Evolutionary conservation across 1,140 invertebrate species (phyloP), one percentile per base, ranked within the genome.

Genomic region (Drosophila teissieri): DNA sequence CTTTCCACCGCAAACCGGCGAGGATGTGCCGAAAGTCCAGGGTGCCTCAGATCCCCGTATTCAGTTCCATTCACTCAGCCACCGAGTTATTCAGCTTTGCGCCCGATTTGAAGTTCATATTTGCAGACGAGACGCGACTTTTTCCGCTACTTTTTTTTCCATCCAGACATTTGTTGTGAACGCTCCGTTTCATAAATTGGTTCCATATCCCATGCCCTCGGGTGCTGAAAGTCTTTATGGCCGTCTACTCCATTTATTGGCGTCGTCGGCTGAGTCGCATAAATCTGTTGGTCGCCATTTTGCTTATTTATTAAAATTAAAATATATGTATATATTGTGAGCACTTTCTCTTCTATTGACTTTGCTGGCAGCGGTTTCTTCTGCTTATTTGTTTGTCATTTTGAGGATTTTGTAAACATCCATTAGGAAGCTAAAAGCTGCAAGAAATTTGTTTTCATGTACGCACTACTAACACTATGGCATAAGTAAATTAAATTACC

Each of bases 291-390:
- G 75, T 60, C 80, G 72, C 84, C 84, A 83, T 89, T 89, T 83
- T 73, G 75, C 80, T 88, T 89, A 73, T 88, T 88, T 88, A 88
- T 88, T 77, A 83, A 89, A 89, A 88, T 88, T 86, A 88, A 89
- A 88, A 88, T 89, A 63, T 65, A 80, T 78, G 82, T 44, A 61
- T 67, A 61, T 67, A 86, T 39, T 70, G 40, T 46, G n/a, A 27
- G 48, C 46, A 31, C 10, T 49, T 31, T 49, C 14, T 49, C 8
- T 49, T 49, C 3, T 49, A 31, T 49, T 31, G 15, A 7, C 42
- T 45, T 19, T 0, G 8, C 34, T 24, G 27, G 36, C 45, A 61
- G 34, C 17, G 40, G 15, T 19, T 62, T 46, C 44, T 40, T 65
- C 36, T 17, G 11, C n/a, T 65, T 68, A 69, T 55, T 68, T 68